phyloP scores from a whole-genome alignment of 1,140 invertebrate species.

The Trichogramma pretiosum region DNA sequence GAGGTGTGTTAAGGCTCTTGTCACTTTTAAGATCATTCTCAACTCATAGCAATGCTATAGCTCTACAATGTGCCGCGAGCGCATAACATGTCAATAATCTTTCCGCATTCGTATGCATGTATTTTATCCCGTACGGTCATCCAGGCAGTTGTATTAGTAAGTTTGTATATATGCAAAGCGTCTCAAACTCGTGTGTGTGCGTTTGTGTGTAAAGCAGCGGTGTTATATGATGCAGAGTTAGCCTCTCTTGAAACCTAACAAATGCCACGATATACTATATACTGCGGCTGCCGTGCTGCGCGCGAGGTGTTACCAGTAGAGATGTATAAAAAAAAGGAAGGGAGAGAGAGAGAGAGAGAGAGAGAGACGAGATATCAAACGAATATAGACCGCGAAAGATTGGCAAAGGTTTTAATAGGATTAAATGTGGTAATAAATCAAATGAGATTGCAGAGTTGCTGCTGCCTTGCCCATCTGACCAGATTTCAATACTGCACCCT shows the following conservation, averaged over 20 bases:
- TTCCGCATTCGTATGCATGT: no score
- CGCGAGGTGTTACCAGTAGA: neutral
- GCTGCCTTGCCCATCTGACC: neutral
- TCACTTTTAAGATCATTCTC: slow-evolving; percentile 6
- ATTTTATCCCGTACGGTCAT: no score
- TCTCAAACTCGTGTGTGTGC: no score
- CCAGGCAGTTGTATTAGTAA: no score
- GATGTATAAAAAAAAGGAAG: neutral
- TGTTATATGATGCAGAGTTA: no score
- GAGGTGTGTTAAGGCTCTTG: neutral
- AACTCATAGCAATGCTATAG: slow-evolving; percentile 3
- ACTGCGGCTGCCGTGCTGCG: neutral
- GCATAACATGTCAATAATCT: no score
- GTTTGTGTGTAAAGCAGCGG: no score
- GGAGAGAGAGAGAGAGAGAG: neutral
- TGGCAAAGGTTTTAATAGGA: slow-evolving; percentile 17
- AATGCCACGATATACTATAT: slow-evolving; percentile 1
- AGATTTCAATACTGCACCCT: neutral
- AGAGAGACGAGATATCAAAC: slow-evolving; percentile 14
- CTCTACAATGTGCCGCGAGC: neutral
- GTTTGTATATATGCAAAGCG: no score
- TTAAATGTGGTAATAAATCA: slow-evolving; percentile 21
- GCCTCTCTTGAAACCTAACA: slow-evolving; percentile 17
- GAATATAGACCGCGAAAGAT: slow-evolving; percentile 16
- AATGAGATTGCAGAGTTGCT: slow-evolving; percentile 15